Conservation (phyloP, 2,797 vertebrate species). For the Siniperca obscura region DNA sequence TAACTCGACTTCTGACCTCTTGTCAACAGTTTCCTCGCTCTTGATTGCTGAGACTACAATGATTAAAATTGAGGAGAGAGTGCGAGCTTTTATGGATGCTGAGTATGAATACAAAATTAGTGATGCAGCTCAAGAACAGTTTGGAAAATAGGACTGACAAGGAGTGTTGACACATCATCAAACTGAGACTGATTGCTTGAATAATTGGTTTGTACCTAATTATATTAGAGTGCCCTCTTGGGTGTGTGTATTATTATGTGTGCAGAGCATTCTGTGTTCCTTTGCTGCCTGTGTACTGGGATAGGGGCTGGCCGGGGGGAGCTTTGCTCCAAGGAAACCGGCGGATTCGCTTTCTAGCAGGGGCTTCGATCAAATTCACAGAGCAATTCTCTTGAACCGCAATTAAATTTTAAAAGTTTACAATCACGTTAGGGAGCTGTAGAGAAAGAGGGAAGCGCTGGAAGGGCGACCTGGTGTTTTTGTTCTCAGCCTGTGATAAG, state of each 20-base stretch:
- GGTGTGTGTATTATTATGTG: slow-evolving; percentile 70
- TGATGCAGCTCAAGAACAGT: slow-evolving; percentile 75
- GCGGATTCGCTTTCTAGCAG: slow-evolving; percentile 64
- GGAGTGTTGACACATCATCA: slow-evolving; percentile 82
- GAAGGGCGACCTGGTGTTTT: slow-evolving; percentile 76
- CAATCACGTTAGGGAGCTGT: slow-evolving; percentile 79
- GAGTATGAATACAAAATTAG: slow-evolving; percentile 74
- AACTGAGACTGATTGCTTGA: slow-evolving; percentile 83
- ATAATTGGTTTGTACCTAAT: slow-evolving; percentile 85
- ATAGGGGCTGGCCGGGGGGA: slow-evolving; percentile 34
- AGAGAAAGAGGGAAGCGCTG: slow-evolving; percentile 60
- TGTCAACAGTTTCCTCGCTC: slow-evolving; percentile 62
- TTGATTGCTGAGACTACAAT: slow-evolving; percentile 63
- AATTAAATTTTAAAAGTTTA: slow-evolving; percentile 82
- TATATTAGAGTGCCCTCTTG: slow-evolving; percentile 80
- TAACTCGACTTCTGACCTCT: slow-evolving; percentile 72
- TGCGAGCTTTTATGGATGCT: slow-evolving; percentile 63
- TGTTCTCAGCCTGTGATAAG: slow-evolving; percentile 77
- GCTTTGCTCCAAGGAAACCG: slow-evolving; percentile 57
- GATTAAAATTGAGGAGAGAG: slow-evolving; percentile 70
- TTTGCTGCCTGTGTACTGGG: slow-evolving; percentile 30
- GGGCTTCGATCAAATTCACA: slow-evolving; percentile 76
- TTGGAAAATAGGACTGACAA: slow-evolving; percentile 79
- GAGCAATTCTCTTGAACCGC: slow-evolving; percentile 71
- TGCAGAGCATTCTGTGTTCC: slow-evolving; percentile 56